phyloP scores from a whole-genome alignment of 2,888 invertebrate genomes.

The Liodrosophila aerea region DNA sequence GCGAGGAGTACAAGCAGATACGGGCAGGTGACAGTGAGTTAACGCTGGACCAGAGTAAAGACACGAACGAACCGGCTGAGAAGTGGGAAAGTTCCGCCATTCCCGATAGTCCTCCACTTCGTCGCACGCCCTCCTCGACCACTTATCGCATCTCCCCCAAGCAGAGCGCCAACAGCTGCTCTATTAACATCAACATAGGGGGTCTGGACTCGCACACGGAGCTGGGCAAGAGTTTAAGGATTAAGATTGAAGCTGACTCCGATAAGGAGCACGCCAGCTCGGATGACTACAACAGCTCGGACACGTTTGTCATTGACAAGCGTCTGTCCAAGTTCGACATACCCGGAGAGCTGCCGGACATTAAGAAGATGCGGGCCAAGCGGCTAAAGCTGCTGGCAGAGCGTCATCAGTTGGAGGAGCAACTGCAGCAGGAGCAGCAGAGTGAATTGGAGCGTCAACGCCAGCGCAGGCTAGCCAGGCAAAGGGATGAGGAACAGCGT shows the following conservation, averaged over 20 bases:
- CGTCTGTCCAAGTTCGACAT: constrained; percentile 63
- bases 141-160: constrained; percentile 20
- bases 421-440: constrained; percentile 19
- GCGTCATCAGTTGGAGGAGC: constrained; percentile 7
- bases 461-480: constrained; percentile 5
- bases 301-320: constrained; percentile 60
- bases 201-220: constrained; percentile 28
- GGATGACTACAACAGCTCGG: constrained; percentile 6
- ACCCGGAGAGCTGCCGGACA: not conserved
- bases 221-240: constrained; percentile 56
- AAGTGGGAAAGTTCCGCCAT: too few species aligned
- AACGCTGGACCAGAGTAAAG: too few species aligned
- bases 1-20: constrained; percentile 28
- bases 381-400: constrained; percentile 2
- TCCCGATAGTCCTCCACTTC: too few species aligned
- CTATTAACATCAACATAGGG: constrained; percentile 72
- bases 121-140: constrained; percentile 4
- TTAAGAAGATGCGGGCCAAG: not conserved
- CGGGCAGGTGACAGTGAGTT: not conserved
- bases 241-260: constrained; percentile 64
- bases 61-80: too few species aligned
- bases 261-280: constrained; percentile 31
- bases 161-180: constrained; percentile 50
- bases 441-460: constrained; percentile 39
- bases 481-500: constrained; percentile 7